Evolutionary conservation across 1,140 invertebrate species (phyloP).

Genomic region (Kradibia gibbosae): DNA sequence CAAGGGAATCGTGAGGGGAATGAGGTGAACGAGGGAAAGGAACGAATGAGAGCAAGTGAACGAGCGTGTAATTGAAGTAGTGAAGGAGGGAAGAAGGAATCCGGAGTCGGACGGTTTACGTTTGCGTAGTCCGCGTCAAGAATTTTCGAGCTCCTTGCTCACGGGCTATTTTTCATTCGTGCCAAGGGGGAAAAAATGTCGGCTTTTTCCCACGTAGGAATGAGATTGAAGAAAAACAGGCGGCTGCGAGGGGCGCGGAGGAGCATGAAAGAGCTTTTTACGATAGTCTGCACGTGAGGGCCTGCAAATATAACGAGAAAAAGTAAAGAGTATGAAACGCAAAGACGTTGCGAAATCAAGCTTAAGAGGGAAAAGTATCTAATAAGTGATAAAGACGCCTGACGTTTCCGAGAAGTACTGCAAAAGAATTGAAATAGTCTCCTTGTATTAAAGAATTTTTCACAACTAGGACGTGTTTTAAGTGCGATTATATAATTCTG

Average conservation of each 20-base stretch:
- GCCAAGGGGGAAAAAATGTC: slow-evolving; percentile 49
- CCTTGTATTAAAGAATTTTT: neutral
- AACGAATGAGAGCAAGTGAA: neutral
- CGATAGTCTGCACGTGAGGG: slow-evolving; percentile 11
- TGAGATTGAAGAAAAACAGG: neutral
- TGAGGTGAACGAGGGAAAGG: neutral
- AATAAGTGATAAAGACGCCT: slow-evolving; percentile 38
- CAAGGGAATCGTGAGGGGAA: neutral
- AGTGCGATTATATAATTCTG: neutral
- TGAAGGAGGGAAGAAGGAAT: too few species aligned
- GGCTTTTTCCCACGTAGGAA: slow-evolving; percentile 25
- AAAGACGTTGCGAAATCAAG: neutral
- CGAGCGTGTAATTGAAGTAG: slow-evolving; percentile 18
- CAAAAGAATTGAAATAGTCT: slow-evolving; percentile 1
- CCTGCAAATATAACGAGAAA: slow-evolving; percentile 50
- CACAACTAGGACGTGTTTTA: neutral
- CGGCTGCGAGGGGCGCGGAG: neutral
- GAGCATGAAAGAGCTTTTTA: too few species aligned
- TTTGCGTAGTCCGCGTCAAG: slow-evolving; percentile 53
- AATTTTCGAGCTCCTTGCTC: slow-evolving; percentile 24
- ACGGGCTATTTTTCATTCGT: slow-evolving; percentile 45
- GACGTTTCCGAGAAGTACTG: neutral
- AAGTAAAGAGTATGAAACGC: slow-evolving; percentile 48
- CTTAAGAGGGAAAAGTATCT: slow-evolving; percentile 34
- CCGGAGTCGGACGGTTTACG: slow-evolving; percentile 57